A percentile compares a stretch with the other conserved stretches of the same genome.
Conservation (phyloP, 2,888 invertebrate species). For the Melanostoma scalare region DNA sequence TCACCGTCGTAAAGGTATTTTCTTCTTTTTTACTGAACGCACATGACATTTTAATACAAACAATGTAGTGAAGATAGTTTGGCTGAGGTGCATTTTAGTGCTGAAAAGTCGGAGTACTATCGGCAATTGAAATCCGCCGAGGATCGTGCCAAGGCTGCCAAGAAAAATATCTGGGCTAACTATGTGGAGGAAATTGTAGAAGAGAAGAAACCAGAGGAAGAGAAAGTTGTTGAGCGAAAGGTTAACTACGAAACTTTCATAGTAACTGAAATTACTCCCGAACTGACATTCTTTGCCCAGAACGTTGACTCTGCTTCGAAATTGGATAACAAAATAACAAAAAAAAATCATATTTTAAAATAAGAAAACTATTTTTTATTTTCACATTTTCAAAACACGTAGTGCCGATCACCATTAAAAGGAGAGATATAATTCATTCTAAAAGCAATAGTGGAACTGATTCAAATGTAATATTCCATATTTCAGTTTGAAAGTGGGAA, state of each 20-base stretch:
- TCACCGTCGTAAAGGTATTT: no score
- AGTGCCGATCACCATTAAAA: constrained; percentile 53
- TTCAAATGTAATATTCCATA: constrained; percentile 44
- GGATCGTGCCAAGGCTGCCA: constrained; percentile 92
- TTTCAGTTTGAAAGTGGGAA: constrained; percentile 96
- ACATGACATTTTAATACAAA: no score
- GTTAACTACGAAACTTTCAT: constrained; percentile 93
- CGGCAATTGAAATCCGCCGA: constrained; percentile 92
- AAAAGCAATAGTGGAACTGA: constrained; percentile 57
- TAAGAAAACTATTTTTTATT: constrained; percentile 41
- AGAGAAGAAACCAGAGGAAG: constrained; percentile 82
- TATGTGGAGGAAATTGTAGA: constrained; percentile 86
- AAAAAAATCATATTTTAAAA: constrained; percentile 55
- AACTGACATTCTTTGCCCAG: constrained; percentile 94
- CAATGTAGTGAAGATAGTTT: constrained; percentile 96
- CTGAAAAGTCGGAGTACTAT: constrained; percentile 93
- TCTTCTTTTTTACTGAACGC: no score
- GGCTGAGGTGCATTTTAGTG: constrained; percentile 95
- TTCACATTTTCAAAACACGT: constrained; percentile 48
- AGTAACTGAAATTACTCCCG: constrained; percentile 92
- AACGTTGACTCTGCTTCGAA: constrained; percentile 92
- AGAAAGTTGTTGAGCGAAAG: constrained; percentile 88
- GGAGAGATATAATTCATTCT: constrained; percentile 43
- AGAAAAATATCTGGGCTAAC: constrained; percentile 89
- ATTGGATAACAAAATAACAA: constrained; percentile 85